Conservation (phyloP, 2,113 vertebrate species). For the Gracilinanus agilis region DNA sequence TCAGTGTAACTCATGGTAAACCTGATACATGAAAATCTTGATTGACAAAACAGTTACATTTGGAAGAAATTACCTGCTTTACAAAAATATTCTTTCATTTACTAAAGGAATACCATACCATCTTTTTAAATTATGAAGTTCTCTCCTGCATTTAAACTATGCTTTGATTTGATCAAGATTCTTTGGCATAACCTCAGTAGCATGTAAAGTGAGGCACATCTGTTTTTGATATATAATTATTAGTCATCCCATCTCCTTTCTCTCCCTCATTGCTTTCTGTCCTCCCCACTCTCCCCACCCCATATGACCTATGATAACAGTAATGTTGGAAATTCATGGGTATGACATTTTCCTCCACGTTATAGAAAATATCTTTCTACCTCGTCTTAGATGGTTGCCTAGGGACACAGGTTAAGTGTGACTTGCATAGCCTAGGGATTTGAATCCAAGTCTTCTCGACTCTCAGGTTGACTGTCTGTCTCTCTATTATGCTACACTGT, state of each 20-base stretch:
- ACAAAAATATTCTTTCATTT: background rate
- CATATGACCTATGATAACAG: background rate
- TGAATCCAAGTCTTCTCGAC: background rate
- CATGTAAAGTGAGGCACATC: background rate
- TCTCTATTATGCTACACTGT: background rate
- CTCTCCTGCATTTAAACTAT: background rate
- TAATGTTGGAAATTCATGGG: background rate
- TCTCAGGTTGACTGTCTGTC: background rate
- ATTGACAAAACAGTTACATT: background rate
- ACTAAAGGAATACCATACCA: background rate
- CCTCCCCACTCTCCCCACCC: too few relatives aligned
- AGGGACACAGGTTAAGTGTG: background rate
- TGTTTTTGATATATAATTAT: background rate
- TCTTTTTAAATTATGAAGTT: conserved; percentile 20
- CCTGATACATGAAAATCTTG: conserved; percentile 17
- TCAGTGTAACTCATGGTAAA: background rate
- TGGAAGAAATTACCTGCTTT: background rate
- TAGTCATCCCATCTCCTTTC: background rate
- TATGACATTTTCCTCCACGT: background rate
- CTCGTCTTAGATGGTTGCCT: background rate
- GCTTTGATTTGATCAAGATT: background rate
- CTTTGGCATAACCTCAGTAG: background rate
- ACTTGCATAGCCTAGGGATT: background rate
- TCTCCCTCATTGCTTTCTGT: background rate
- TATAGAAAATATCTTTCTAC: background rate